Evolutionary conservation across 2,113 vertebrate species (phyloP), one percentile per base, ranked within the genome.

Genomic region (Poeciliopsis turrubarensis): DNA sequence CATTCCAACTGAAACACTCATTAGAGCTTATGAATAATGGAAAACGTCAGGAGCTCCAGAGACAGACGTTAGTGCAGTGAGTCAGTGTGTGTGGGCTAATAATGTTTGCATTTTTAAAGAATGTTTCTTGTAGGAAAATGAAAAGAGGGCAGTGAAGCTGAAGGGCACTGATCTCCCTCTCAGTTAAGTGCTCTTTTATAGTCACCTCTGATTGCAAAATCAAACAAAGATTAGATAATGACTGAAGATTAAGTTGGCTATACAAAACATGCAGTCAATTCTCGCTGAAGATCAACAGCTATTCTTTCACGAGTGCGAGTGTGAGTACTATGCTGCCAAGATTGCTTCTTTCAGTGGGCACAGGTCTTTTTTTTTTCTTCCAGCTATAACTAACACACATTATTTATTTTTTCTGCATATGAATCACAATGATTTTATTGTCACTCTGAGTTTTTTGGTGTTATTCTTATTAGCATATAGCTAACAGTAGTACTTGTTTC

Each of bases 21-120:
- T 87, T 85, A 86, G 47, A 47, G 60, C 39, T 87, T 75, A 87
- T 84, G 69, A 84, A 90, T 91, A 90, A 86, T 86, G 60, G 64
- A 87, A 29, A 26, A 34, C 67, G 70, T 69, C 71, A 71, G 31
- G 76, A 81, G 82, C 67, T 65, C 47, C 66, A 64, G 66, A 75
- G 73, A 70, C 54, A 57, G 71, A 41, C 70, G 32, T 73, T 32
- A 60, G 22, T 60, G 30, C 72, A 68, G 81, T 67, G 79, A 78
- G 78, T 77, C 72, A 39, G 51, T 57, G 79, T 64, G 41, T 73
- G 57, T 69, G 63, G 72, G 61, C 65, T 41, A n/a, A 29, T 39
- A 27, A 34, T 62, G 69, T 70, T 25, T 77, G 51, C 51, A 25
- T 75, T 47, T 57, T 37, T 15, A 60, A 67, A 75, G 54, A 57